A percentile compares a stretch with the other conserved stretches of the same genome.
phyloP scores from a whole-genome alignment of 2,797 vertebrate genomes.

The Rhinella marina region DNA sequence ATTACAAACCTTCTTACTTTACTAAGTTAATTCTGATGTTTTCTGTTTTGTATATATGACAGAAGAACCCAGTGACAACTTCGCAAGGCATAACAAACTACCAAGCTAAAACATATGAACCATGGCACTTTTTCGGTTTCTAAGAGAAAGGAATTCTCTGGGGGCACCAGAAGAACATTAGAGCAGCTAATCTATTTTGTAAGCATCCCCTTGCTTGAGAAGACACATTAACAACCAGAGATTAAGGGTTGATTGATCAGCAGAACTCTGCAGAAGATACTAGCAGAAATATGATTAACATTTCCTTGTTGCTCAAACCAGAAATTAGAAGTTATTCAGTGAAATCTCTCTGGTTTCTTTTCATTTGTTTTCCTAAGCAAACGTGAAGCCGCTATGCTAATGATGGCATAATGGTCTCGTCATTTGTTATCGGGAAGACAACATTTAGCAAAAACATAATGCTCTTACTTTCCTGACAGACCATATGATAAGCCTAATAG shows the following conservation, averaged over 20 bases:
- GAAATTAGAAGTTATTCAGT: background rate
- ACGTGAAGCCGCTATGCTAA: background rate
- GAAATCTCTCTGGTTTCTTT: background rate
- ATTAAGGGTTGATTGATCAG: conserved; percentile 14
- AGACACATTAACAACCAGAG: background rate
- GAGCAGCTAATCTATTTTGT: background rate
- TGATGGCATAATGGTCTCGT: background rate
- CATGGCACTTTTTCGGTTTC: background rate
- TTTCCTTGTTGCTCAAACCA: background rate
- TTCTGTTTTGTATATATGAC: background rate
- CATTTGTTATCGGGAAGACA: conserved; percentile 30
- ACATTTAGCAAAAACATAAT: conserved; percentile 22
- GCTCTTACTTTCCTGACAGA: background rate
- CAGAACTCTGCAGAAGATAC: background rate
- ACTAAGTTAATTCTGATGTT: background rate
- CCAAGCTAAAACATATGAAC: background rate
- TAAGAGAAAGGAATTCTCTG: background rate
- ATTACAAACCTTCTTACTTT: background rate
- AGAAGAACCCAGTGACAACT: background rate
- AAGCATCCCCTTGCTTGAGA: background rate
- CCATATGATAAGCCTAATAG: conserved; percentile 36
- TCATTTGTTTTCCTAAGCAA: conserved; percentile 5
- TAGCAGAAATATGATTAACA: background rate
- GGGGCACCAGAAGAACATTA: background rate
- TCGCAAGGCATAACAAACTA: background rate